Conservation (phyloP, 2,113 vertebrate species). For the Ciconia boyciana region DNA sequence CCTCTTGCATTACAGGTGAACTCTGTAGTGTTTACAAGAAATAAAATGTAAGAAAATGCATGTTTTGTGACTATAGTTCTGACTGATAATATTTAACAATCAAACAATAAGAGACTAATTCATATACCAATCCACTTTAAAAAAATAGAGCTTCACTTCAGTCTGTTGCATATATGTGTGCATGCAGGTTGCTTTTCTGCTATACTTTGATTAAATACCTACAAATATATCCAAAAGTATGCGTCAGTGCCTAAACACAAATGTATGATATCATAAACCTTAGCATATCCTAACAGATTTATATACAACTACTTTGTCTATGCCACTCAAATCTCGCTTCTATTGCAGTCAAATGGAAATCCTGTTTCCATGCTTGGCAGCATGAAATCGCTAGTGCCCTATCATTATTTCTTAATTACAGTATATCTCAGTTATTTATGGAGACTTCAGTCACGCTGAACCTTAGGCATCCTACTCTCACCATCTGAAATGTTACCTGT, state of each 20-base stretch:
- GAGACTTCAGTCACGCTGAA: background rate
- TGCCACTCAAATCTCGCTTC: background rate
- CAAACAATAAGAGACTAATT: background rate
- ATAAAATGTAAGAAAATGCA: background rate
- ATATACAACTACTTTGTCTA: background rate
- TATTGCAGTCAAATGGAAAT: background rate
- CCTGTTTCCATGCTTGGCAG: background rate
- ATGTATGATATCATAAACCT: background rate
- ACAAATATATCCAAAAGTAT: background rate
- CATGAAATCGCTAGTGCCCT: background rate
- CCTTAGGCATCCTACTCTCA: background rate
- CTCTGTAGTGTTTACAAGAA: background rate
- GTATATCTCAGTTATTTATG: background rate
- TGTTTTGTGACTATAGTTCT: background rate
- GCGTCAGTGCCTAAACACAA: background rate
- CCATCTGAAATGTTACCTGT: background rate
- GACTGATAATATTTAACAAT: background rate
- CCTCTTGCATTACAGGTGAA: background rate
- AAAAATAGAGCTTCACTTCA: background rate
- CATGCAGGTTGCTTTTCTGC: background rate
- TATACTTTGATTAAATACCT: background rate
- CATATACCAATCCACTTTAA: background rate
- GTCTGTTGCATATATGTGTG: background rate
- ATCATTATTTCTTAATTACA: background rate
- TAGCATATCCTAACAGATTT: background rate